A percentile compares a stretch with the other conserved stretches of the same genome.
Conservation (phyloP, 2,888 invertebrate genomes). For the Rotaria macrura region DNA sequence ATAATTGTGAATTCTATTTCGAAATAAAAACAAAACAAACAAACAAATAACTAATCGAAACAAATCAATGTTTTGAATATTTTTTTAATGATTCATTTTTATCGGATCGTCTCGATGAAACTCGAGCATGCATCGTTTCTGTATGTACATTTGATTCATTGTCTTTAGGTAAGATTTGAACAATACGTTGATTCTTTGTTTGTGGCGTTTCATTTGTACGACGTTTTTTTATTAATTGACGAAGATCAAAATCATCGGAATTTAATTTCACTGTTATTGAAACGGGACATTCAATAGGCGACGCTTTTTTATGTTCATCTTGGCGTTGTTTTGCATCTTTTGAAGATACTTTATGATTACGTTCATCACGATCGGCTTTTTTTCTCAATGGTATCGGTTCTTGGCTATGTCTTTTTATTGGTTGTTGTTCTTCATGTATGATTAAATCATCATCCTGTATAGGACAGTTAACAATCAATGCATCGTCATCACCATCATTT, state of each 20-base stretch:
- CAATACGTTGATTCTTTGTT: background rate
- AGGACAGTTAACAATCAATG: background rate
- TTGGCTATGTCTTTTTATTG: no score
- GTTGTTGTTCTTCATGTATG: background rate
- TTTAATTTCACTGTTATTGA: background rate
- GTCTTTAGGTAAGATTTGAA: background rate
- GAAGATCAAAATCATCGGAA: background rate
- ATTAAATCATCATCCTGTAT: background rate
- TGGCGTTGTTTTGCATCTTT: background rate
- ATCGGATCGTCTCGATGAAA: background rate
- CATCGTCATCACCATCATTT: background rate
- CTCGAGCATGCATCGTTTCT: background rate
- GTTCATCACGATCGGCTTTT: background rate
- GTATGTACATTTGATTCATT: background rate
- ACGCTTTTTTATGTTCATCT: background rate
- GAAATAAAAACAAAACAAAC: background rate
- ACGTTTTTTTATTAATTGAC: slow-evolving; percentile 7
- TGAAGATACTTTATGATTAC: background rate
- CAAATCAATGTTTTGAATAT: background rate
- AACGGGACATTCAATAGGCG: background rate
- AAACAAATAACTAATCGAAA: background rate
- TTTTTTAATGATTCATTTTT: background rate
- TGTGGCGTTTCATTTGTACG: background rate
- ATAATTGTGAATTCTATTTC: background rate
- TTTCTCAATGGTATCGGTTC: background rate